Percentiles rank a stretch among this genome's conserved stretches.
phyloP scores from a whole-genome alignment of 2,113 vertebrate species.

The Antechinus stuartii region DNA sequence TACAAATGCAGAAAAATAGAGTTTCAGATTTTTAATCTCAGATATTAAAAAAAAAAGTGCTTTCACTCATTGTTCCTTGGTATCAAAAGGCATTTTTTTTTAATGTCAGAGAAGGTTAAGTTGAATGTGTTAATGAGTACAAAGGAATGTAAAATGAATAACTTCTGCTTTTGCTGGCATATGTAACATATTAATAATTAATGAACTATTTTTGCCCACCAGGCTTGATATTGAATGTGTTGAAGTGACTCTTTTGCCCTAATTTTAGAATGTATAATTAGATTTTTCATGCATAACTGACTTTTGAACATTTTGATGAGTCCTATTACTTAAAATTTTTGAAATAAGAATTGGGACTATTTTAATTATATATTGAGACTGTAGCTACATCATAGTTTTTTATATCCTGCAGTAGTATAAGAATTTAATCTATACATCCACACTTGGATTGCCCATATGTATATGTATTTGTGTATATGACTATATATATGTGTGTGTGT shows the following conservation, averaged over 20 bases:
- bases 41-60: neutral
- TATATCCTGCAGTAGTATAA: neutral
- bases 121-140: neutral
- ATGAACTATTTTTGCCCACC: neutral
- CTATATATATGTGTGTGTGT: no score
- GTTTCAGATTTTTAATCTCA: neutral
- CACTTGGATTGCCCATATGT: neutral
- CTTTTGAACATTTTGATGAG: slow-evolving; percentile 38
- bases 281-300: neutral
- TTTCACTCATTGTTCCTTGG: neutral
- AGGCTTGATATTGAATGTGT: neutral
- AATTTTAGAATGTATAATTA: slow-evolving; percentile 30
- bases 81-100: neutral
- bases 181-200: neutral
- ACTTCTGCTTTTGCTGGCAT: neutral
- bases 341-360: slow-evolving; percentile 19
- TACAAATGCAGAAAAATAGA: neutral
- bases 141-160: neutral
- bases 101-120: neutral
- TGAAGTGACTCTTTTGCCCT: neutral
- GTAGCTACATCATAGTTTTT: neutral
- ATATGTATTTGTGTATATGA: neutral
- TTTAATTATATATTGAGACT: neutral
- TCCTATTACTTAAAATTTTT: slow-evolving; percentile 28
- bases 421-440: neutral